A percentile compares a stretch with the other conserved stretches of the same genome.
Conservation (phyloP, 1,140 invertebrate species). For the Leptopilina clavipes region DNA sequence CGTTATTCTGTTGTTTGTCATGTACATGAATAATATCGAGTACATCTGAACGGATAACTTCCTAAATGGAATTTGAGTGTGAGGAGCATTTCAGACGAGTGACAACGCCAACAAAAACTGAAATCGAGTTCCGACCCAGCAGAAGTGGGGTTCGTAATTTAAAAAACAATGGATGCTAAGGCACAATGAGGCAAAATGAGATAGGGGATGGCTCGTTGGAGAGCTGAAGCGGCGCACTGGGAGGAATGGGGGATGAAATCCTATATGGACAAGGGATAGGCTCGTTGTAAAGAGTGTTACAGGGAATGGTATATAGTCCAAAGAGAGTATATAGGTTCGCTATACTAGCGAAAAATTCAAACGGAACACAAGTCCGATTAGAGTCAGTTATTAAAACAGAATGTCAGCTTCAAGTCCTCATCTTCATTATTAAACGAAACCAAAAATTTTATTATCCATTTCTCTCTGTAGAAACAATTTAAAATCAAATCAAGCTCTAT, state of each 20-base stretch:
- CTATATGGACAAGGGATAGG: slow-evolving; percentile 68
- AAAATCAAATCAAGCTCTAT: slow-evolving; percentile 4
- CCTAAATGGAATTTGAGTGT: slow-evolving; percentile 61
- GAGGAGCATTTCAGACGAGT: slow-evolving; percentile 67
- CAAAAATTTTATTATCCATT: neutral
- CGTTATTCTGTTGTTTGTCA: slow-evolving; percentile 50
- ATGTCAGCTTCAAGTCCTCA: slow-evolving; percentile 17
- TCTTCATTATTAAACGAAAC: slow-evolving; percentile 1
- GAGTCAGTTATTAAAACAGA: slow-evolving; percentile 30
- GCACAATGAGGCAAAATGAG: slow-evolving; percentile 75
- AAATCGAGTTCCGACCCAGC: slow-evolving; percentile 68
- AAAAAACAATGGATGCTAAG: slow-evolving; percentile 73
- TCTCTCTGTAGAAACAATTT: slow-evolving; percentile 17
- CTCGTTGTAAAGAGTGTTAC: slow-evolving; percentile 48
- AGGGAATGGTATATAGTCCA: neutral
- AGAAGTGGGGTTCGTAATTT: slow-evolving; percentile 73
- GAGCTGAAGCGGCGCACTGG: slow-evolving; percentile 55
- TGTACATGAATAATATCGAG: slow-evolving; percentile 46
- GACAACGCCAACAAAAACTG: slow-evolving; percentile 68
- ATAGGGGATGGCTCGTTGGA: slow-evolving; percentile 68
- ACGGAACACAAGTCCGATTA: slow-evolving; percentile 51
- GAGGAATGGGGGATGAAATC: slow-evolving; percentile 66
- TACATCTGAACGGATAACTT: slow-evolving; percentile 50
- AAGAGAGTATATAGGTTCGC: slow-evolving; percentile 55
- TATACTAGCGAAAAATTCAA: slow-evolving; percentile 66